A percentile compares a stretch with the other conserved stretches of the same genome.
These are phyloP conservation scores for Junco hyemalis DNA, from an alignment of 2,113 vertebrate genomes.

Conservation along the genomic window DNA sequence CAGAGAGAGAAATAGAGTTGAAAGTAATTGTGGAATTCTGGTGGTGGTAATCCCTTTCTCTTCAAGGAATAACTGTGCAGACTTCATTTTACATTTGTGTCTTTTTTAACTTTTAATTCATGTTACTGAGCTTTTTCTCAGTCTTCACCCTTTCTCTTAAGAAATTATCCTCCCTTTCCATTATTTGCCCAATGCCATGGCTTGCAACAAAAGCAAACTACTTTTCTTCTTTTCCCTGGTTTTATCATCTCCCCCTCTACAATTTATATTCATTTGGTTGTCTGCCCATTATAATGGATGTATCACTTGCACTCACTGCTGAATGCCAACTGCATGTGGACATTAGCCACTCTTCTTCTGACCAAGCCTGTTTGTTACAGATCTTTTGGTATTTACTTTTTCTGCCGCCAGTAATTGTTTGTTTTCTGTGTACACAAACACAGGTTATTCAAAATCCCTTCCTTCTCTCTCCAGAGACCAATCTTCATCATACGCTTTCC, in stretches of 20 bases:
- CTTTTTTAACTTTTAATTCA: neutral
- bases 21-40: slow-evolving; percentile 8
- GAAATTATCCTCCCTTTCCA: neutral
- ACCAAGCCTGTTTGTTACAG: neutral
- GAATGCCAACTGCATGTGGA: neutral
- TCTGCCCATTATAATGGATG: neutral
- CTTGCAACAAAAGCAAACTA: neutral
- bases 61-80: neutral
- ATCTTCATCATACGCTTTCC: neutral
- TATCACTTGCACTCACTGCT: neutral
- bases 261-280: neutral
- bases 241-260: neutral
- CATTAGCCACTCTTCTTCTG: neutral
- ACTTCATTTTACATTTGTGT: neutral
- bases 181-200: neutral
- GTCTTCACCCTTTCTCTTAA: neutral
- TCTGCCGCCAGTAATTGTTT: neutral
- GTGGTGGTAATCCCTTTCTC: neutral
- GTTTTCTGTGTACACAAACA: neutral
- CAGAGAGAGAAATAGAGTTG: neutral
- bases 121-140: neutral
- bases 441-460: neutral
- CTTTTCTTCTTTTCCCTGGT: neutral
- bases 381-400: neutral
- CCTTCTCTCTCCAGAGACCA: neutral